These are phyloP conservation scores for Heteropelma amictum DNA, from an alignment of 2,888 invertebrate genomes.

Conservation along the genomic window DNA sequence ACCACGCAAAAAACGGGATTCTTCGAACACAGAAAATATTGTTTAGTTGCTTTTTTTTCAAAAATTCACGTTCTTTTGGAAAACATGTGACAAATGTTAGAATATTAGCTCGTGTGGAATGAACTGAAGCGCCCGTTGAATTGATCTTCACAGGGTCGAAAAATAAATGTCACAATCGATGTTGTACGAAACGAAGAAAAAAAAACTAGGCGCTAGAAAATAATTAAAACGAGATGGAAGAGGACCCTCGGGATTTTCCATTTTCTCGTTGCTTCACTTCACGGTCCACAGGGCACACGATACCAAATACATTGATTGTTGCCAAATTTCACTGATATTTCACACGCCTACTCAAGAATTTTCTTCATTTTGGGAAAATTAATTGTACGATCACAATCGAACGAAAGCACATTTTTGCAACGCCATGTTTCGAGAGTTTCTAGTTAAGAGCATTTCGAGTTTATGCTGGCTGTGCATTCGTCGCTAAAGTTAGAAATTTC, in stretches of 20 bases:
- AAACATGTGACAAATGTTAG: too few species aligned
- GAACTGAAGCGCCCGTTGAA: too few species aligned
- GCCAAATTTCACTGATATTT: neutral
- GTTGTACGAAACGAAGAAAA: neutral
- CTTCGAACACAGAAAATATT: too few species aligned
- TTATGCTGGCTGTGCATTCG: too few species aligned
- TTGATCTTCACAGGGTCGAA: too few species aligned
- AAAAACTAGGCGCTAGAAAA: neutral
- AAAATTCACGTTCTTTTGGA: too few species aligned
- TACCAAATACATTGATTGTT: neutral
- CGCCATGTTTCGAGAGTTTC: too few species aligned
- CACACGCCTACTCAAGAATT: neutral
- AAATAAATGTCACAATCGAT: constrained; percentile 14
- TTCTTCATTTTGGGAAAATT: neutral
- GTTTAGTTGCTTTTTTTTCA: too few species aligned
- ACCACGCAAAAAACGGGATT: too few species aligned
- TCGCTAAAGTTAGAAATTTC: too few species aligned
- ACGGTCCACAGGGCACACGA: neutral
- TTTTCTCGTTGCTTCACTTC: neutral
- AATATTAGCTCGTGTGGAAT: too few species aligned
- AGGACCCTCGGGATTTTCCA: neutral
- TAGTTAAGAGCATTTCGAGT: too few species aligned
- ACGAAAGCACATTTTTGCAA: neutral
- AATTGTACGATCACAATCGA: neutral
- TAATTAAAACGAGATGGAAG: neutral